Evolutionary conservation across 2,113 vertebrate genomes (phyloP), one percentile per base, ranked within the genome.

Genomic region (Amphiprion percula): DNA sequence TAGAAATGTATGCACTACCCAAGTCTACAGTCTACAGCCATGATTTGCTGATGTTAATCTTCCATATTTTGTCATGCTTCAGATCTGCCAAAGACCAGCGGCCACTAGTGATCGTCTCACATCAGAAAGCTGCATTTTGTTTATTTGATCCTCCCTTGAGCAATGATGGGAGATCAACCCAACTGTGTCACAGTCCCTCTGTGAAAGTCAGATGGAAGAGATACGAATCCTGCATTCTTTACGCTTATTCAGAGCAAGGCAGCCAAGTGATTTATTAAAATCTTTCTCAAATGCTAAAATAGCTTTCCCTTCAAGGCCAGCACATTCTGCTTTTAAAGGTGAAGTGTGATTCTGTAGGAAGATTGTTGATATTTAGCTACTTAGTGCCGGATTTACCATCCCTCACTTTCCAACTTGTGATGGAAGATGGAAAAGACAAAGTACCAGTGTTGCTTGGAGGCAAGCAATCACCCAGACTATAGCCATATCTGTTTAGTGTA

Each of bases 61-160:
- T 21, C 49, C 9, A 52, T 16, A 17, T 19, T 52, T 54, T 21
- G 59, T 62, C 21, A 54, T 23, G 14, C 21, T 28, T 56, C 23
- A 59, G 49, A 19, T 62, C n/a, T 33, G 17, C 50, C 69, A 67
- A 54, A 58, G 46, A 14, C 41, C 41, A 9, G 49, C 21, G 19
- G 49, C 17, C 17, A 52, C 19, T 1, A 21, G 15, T 21, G 49
- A 10, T 62, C 10, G 46, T 68, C n/a, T 69, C 30, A 58, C 6
- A 21, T 80, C 52, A 68, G 12, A 62, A 77, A 67, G 49, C 47
- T 50, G n/a, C 4, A 58, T 19, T 63, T 46, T 77, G 33, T 63
- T 58, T 46, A 33, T 64, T 37, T 68, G 14, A 77, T 26, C 44
- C 50, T 30, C 33, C 68, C 53, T 67, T 0, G 4, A 68, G 67